Evolutionary conservation across 2,797 vertebrate species (phyloP), one percentile per base, ranked within the genome.

Genomic region (Meriones psammophilus): DNA sequence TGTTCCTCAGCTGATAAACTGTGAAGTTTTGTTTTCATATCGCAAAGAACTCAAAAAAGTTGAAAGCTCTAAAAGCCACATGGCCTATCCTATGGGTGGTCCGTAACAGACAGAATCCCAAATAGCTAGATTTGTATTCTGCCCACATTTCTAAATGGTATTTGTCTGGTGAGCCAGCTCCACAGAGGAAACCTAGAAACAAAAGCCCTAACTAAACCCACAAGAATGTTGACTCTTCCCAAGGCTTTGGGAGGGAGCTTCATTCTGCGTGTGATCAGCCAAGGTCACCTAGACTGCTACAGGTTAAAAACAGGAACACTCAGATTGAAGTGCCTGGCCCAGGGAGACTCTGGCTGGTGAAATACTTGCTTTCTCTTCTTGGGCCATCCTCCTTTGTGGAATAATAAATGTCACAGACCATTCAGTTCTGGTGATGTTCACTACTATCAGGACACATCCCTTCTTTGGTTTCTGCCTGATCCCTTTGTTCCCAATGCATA

Each of bases 111-210:
- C 36, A 68, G 39, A 12, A 64, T 83, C 88, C 74, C 88, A 91
- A 96, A 95, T 87, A 94, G 79, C 78, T 89, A 76, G 46, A 76
- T 91, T 6, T 80, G 28, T 77, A n/a, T 62, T 90, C 71, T 89
- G 80, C 71, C 89, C 94, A 60, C 69, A 87, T 92, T 95, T 92
- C 88, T 81, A 86, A 96, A 78, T 62, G 84, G 85, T 71, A 74
- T 93, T 68, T 92, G 88, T 92, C 81, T 94, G 77, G 36, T 74
- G 66, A 93, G 46, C 22, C 8, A 26, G 73, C 50, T 74, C 79
- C 91, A 64, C 14, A 18, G 74, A 87, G 50, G 26, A 84, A 36
- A 30, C 54, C 54, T 77, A 50, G 91, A 93, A 71, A 84, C 60
- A 87, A 88, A 92, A 56, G 1, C 77, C 50, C 15, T 5, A 42